phyloP scores from a whole-genome alignment of 2,113 vertebrate species.

The Nyctibius bracteatus region DNA sequence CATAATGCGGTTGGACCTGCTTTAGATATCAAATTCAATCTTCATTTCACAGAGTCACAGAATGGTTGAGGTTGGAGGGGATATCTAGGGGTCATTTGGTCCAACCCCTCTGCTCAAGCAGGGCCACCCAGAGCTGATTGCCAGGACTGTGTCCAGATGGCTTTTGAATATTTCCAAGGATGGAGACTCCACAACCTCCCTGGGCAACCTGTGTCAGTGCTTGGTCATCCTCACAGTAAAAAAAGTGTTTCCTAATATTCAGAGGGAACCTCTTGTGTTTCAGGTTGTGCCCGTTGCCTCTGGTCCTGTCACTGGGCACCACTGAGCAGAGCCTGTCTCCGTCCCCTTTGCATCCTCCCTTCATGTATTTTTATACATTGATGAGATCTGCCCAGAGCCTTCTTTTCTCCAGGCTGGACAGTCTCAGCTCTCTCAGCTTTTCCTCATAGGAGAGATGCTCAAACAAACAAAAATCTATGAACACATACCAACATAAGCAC shows the following conservation, averaged over 20 bases:
- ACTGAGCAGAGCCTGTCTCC: not conserved
- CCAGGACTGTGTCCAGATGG: rapidly evolving
- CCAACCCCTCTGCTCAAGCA: not conserved
- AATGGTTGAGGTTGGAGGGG: not conserved
- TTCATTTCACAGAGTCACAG: not conserved
- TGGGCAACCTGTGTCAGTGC: not conserved
- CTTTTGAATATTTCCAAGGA: not conserved
- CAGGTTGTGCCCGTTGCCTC: not conserved
- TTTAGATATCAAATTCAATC: not conserved
- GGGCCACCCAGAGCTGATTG: not conserved
- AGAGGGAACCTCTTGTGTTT: not conserved
- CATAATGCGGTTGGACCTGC: not conserved
- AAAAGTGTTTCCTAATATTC: not conserved
- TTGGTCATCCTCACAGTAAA: not conserved
- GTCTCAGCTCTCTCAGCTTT: not conserved
- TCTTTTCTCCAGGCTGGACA: not conserved
- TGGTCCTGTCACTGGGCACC: not conserved
- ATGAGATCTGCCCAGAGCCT: not conserved
- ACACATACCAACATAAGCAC: not conserved
- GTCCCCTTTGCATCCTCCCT: too few relatives aligned
- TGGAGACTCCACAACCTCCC: not conserved
- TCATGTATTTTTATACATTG: too few relatives aligned
- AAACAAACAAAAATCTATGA: not conserved
- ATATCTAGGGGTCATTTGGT: not conserved
- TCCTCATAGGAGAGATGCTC: not conserved